These are phyloP conservation scores for Dicyrtomina minuta DNA, from an alignment of 2,888 invertebrate species.

Conservation along the genomic window DNA sequence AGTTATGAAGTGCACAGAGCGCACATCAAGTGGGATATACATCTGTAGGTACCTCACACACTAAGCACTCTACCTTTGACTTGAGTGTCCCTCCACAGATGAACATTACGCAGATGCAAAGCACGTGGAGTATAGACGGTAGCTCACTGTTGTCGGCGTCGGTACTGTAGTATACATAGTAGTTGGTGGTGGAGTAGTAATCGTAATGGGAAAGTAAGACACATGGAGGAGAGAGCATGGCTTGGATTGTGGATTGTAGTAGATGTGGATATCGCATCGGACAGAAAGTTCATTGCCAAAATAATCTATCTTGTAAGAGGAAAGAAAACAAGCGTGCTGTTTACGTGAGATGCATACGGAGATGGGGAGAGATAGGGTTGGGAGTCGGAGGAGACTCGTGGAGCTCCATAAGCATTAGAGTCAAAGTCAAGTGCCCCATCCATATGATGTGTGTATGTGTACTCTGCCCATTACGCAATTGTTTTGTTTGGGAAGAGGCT, in stretches of 20 bases:
- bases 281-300: slow-evolving; percentile 16
- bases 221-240: neutral
- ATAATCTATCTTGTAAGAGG: slow-evolving; percentile 7
- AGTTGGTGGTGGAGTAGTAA: too few relatives aligned
- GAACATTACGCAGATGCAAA: neutral
- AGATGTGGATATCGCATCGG: slow-evolving; percentile 4
- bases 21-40: too few relatives aligned
- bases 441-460: too few relatives aligned
- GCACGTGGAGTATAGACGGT: neutral
- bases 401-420: too few relatives aligned
- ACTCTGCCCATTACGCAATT: too few relatives aligned
- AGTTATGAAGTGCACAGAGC: too few relatives aligned
- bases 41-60: too few relatives aligned
- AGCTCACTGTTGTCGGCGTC: too few relatives aligned
- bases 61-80: too few relatives aligned
- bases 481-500: too few relatives aligned
- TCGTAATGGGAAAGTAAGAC: neutral
- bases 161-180: neutral
- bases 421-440: too few relatives aligned
- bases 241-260: neutral
- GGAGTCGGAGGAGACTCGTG: too few relatives aligned
- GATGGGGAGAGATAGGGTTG: neutral
- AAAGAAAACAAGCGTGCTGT: slow-evolving; percentile 1
- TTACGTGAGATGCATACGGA: slow-evolving; percentile 1
- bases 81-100: neutral